Percentiles rank a stretch among this genome's conserved stretches.
Evolutionary conservation across 2,113 vertebrate genomes (phyloP).

Genomic region (Tretioscincus oriximinensis): DNA sequence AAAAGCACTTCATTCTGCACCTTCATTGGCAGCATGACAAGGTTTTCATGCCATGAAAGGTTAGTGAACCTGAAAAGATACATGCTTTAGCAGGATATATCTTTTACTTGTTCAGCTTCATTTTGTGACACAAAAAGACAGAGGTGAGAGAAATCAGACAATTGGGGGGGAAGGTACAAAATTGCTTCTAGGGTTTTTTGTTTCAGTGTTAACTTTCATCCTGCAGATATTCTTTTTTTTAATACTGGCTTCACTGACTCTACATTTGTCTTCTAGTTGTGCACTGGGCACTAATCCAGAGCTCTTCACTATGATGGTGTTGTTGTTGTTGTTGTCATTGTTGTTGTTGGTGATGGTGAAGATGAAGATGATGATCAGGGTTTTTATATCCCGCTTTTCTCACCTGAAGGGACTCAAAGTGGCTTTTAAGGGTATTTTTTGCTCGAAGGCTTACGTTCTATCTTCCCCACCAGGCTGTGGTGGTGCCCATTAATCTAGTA

Average conservation of each 20-base stretch:
- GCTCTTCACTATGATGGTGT: no score
- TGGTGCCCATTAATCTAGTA: no score
- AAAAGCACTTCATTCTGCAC: neutral
- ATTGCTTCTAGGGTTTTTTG: conserved; percentile 38
- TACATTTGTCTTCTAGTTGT: conserved; percentile 11
- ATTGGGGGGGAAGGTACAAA: conserved; percentile 48
- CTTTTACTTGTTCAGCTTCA: conserved; percentile 6
- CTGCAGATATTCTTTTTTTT: conserved; percentile 63
- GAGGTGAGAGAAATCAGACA: conserved; percentile 48
- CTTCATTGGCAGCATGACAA: no score
- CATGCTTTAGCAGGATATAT: conserved; percentile 31
- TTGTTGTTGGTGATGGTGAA: no score
- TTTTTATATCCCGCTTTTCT: no score
- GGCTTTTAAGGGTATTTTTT: no score
- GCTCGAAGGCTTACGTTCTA: no score
- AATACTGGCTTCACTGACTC: conserved; percentile 64
- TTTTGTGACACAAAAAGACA: conserved; percentile 10
- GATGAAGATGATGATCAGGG: no score
- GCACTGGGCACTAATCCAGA: no score
- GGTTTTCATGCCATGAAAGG: neutral
- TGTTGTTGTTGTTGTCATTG: no score
- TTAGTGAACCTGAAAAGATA: conserved; percentile 19
- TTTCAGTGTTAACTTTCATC: conserved; percentile 32
- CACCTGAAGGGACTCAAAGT: no score
- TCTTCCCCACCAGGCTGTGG: no score